Base-by-base conservation (phyloP, 2,888 invertebrate species). In the Meghimatium bilineatum region DNA sequence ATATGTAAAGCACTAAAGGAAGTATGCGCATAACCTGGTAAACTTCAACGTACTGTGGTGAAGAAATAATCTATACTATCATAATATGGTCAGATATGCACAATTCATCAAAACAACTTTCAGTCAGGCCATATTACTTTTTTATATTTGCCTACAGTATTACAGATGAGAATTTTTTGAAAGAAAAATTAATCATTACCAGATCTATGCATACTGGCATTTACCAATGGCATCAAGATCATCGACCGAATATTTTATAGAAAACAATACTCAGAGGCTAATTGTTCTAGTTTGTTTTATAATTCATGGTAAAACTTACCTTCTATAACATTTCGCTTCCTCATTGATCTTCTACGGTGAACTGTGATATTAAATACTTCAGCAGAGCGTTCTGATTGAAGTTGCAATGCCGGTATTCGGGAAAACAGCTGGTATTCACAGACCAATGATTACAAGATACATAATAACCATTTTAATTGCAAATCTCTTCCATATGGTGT, bases 31-130 rank as follows among this genome's bases (percentile, higher is more conserved):
- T 10, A 20, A 12, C 56, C 23, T 56, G 8, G 44, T 14, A 60
- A 32, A 60, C 36, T 76, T 32, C 26, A 38, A 49, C n/a, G 44
- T 79, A 67, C 78, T 79, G 67, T 79, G 78, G 66, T 79, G 67
- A 66, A 44, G 12, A 44, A 44, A 44, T 12, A 5, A 44, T 8
- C 44, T 44, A 44, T 12, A 44, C 44, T 44, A 44, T 44, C 44
- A 5, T 8, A 44, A 5, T 44, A 8, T 5, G 12, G 44, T 5
- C 12, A 12, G 12, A 5, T 44, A 44, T 44, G 12, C 44, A 44
- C 6, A 44, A 8, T 44, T 44, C 44, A 8, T 44, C 12, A 5
- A 8, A 44, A 12, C 44, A 44, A 44, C 5, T 44, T 44, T 44
- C 44, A 44, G 44, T n/a, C n/a, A n/a, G n/a, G n/a, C 44, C 12